phyloP scores from a whole-genome alignment of 2,113 vertebrate species.

The Colossoma macropomum region DNA sequence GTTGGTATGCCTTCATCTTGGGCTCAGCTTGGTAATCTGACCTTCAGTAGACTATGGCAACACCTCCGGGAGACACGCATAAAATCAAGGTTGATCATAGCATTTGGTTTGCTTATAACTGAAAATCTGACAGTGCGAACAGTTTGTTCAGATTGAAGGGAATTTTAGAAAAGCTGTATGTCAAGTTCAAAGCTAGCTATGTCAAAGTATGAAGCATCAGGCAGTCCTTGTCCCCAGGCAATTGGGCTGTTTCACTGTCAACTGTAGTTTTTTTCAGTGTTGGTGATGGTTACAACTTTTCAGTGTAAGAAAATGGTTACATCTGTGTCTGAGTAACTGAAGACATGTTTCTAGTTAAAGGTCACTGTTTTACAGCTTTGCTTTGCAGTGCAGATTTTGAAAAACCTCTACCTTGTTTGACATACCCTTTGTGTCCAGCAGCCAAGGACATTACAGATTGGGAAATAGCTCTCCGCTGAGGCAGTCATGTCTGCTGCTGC shows the following conservation, averaged over 20 bases:
- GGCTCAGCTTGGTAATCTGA: background rate
- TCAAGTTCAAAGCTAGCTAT: background rate
- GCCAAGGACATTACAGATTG: background rate
- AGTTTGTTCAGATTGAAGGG: background rate
- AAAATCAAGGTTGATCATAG: constrained; percentile 4
- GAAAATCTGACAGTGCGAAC: background rate
- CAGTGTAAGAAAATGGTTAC: too few species aligned
- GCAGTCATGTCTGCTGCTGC: background rate
- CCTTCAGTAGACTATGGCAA: background rate
- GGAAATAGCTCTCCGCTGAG: background rate
- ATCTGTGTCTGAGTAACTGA: too few species aligned
- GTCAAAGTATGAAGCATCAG: background rate
- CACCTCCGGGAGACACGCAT: background rate
- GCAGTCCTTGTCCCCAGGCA: background rate
- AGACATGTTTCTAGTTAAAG: too few species aligned
- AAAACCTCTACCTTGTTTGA: too few species aligned
- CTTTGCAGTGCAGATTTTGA: background rate
- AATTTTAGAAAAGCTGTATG: background rate
- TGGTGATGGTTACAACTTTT: too few species aligned
- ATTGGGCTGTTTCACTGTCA: background rate
- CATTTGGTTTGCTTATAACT: background rate
- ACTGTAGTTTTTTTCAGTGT: too few species aligned
- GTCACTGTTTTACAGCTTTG: too few species aligned
- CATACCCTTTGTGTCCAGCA: background rate
- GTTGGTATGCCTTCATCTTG: background rate